Percentiles rank a stretch among this genome's conserved stretches.
Conservation (phyloP, 2,113 vertebrate genomes). For the Polyodon spathula region DNA sequence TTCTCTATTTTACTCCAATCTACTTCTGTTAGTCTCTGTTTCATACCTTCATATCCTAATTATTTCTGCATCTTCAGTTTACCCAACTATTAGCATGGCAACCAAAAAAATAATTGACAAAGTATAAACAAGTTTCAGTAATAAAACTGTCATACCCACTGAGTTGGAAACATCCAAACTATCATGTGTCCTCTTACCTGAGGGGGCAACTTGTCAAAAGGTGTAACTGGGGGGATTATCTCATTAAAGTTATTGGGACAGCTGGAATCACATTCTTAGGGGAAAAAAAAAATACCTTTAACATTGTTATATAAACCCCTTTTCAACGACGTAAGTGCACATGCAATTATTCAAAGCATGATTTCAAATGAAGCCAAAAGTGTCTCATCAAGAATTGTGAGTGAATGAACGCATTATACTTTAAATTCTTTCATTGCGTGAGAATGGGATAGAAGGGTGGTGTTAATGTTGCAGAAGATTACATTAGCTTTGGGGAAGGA, state of each 20-base stretch:
- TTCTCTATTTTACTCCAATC: no score
- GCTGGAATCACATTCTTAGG: not conserved
- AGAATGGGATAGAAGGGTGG: slow-evolving; percentile 28
- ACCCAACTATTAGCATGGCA: no score
- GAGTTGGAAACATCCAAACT: no score
- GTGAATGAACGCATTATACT: slow-evolving; percentile 36
- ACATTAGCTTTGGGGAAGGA: slow-evolving; percentile 14
- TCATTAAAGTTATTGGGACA: not conserved
- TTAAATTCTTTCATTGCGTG: slow-evolving; percentile 45
- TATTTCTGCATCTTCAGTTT: no score
- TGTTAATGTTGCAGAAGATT: slow-evolving; percentile 16
- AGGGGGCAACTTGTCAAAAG: not conserved
- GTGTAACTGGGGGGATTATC: no score
- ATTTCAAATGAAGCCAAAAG: not conserved
- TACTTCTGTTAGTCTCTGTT: no score
- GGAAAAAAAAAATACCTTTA: not conserved
- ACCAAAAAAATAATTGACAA: no score
- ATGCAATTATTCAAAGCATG: not conserved
- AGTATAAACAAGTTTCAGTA: no score
- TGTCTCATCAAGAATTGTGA: slow-evolving; percentile 29
- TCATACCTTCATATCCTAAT: no score
- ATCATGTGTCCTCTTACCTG: no score
- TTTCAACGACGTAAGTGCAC: not conserved
- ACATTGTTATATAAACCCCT: not conserved
- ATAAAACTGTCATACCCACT: no score